Base-by-base conservation (phyloP, 2,113 vertebrate species). In the Archocentrus centrarchus region DNA sequence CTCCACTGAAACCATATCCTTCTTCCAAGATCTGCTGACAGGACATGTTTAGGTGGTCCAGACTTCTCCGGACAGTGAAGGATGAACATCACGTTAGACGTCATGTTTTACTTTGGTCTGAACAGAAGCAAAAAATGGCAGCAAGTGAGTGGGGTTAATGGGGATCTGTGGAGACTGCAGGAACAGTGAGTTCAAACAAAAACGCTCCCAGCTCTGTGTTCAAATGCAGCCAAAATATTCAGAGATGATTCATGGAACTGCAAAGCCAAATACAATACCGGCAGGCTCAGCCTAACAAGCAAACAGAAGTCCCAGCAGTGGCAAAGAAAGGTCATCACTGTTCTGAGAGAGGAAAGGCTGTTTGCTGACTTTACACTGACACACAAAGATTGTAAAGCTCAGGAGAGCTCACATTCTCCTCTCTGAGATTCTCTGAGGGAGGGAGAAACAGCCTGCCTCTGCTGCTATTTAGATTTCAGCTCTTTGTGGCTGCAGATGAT, bases 291-390 rank as follows among this genome's bases (percentile, higher is more conserved):
- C 61, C 58, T 58, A 82, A 89, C 59, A 37, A 55, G 58, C 84
- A 75, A 50, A 66, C 59, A 78, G 11, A 17, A 59, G 63, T 76
- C 86, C 66, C 83, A 6, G 75, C 75, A 73, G 82, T 59, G 61
- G 10, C 5, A 27, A 4, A 75, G 27, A 89, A 89, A 91, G 88
- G 85, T 85, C 83, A 73, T n/a, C 41, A 11, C 62, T 83, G 82
- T 75, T 89, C 75, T 44, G 7, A 81, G 53, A 68, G 73, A 70
- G 62, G 53, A 64, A 24, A 30, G 24, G 24, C 66, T 70, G 66
- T 70, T 83, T 81, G 78, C 66, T 78, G 80, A 76, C 50, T 78
- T 84, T 62, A 64, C 81, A 70, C 73, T 73, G 61, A 11, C 61
- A 53, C 55, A 10, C 66, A 82, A 59, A 24, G 37, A 88, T 27